Evolutionary conservation across 2,888 invertebrate genomes (phyloP), one percentile per base, ranked within the genome.

Genomic region (Sminthurinus aureus): DNA sequence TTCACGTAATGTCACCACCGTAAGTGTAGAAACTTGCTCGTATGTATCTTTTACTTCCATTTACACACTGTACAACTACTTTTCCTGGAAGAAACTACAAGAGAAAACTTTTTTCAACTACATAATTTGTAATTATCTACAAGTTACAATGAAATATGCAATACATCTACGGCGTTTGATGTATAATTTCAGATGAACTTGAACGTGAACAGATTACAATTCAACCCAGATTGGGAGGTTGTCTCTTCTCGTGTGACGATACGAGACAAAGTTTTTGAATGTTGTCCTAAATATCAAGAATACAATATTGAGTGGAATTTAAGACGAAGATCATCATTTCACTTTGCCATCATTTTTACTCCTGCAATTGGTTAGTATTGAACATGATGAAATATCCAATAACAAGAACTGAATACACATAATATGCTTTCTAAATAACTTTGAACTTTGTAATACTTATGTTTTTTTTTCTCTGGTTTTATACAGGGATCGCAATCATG

Each of bases 211-310:
- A 18, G 18, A 58, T 15, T 82, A 66, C 24, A 0, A 18, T 18
- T n/a, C 0, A 79, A 79, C 26, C 11, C 66, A 1, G 79, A 79
- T n/a, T 79, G 79, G 79, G 69, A 79, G 51, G 50, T 3, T 12
- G 51, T 51, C 12, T 13, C 64, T 12, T 15, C 79, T n/a, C 24
- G 26, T 4, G 13, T 79, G 0, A 38, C 38, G 6, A 38, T 38
- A 38, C 18, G 26, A n/a, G 22, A 79, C n/a, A 50, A 79, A 50
- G 20, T 79, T 12, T 79, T 79, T 50, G 51, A 38, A 18, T 79
- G 79, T 26, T 79, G 79, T 69, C 79, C 79, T 11, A 13, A 26
- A 9, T 79, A 79, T 22, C 79, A 79, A 22, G 38, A 26, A 26
- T 51, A 67, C 8, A 20, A n/a, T 11, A 51, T 71, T n/a, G 20